Base-by-base conservation (phyloP, 2,113 vertebrate genomes). In the Orycteropus afer region DNA sequence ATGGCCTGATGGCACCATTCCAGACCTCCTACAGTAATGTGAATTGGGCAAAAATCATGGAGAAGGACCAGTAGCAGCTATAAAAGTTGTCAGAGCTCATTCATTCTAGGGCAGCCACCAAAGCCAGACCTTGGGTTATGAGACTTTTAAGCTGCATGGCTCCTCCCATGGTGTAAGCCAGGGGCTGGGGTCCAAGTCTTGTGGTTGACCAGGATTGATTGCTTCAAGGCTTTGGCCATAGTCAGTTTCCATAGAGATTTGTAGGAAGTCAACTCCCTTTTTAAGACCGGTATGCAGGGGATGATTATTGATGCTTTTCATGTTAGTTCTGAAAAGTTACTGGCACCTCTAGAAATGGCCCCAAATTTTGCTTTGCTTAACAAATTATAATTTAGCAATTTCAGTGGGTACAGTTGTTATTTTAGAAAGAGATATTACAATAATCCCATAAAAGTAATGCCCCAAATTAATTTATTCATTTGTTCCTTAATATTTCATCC, bases 371-470 rank as follows among this genome's bases (percentile, higher is more conserved):
- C 13, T 73, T 42, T 59, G 3, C 49, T 2, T 7, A 71, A 57
- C 4, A 87, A 65, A 53, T 82, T 37, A 76, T 17, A 32, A 23
- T 20, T 71, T 77, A 6, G 37, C 42, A 34, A 63, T 63, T 91
- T 93, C 37, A 69, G 4, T 85, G 57, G 49, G 9, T 85, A 55
- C 8, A 55, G 29, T 23, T 89, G 8, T 53, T 85, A 82, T 29
- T 67, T 95, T 81, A 53, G 65, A 95, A 77, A 86, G 11, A 59
- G 11, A 91, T 59, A 18, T 96, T 67, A 37, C 90, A 90, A 47
- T 0, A 61, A 40, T 37, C 1, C 13, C 84, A 74, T 37, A 51
- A 87, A 94, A 71, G 47, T 34, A 57, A 42, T 55, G 15, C 14
- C 25, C 67, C 29, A 65, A 59, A 74, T 78, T 85, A 85, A 45